Evolutionary conservation across 37 sponge, comb jelly and placozoan species (phyloP).

Genomic region (Tethya wilhelma): DNA sequence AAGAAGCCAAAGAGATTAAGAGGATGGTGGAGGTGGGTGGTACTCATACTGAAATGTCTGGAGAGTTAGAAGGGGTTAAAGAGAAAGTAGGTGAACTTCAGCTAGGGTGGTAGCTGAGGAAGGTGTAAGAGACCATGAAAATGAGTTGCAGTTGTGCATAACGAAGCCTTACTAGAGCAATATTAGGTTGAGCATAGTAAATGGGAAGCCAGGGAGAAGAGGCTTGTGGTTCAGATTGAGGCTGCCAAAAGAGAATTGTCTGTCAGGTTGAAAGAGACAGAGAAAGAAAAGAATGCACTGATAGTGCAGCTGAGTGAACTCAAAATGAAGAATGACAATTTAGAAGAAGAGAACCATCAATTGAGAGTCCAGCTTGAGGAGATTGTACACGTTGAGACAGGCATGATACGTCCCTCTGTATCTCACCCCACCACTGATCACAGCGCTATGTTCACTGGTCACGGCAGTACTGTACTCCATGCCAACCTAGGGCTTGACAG

Average conservation of each 20-base stretch:
- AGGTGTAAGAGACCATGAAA: too few species aligned
- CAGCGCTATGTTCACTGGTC: neutral
- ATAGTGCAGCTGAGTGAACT: neutral
- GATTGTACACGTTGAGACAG: too few species aligned
- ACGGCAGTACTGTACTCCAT: neutral
- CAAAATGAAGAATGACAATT: neutral
- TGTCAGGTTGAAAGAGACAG: too few species aligned
- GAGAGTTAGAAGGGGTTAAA: too few species aligned
- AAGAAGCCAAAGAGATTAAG: too few species aligned
- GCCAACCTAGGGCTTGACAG: neutral
- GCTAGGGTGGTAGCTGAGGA: too few species aligned
- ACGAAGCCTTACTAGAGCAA: slow-evolving; percentile 5
- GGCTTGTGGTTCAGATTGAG: slow-evolving; percentile 1
- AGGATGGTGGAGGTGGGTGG: too few species aligned
- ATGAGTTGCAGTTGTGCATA: neutral
- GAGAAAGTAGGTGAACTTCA: too few species aligned
- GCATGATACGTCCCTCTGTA: neutral
- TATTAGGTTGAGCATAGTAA: slow-evolving; percentile 29
- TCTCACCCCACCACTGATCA: neutral
- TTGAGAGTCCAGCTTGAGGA: too few species aligned
- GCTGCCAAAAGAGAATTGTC: neutral
- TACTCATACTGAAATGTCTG: too few species aligned
- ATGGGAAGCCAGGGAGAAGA: slow-evolving; percentile 32
- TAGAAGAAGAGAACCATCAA: too few species aligned
- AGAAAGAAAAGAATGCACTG: neutral